Percentiles rank a stretch among this genome's conserved stretches.
These are phyloP conservation scores for Eurystomus gularis DNA, from an alignment of 2,113 vertebrate species.

Conservation along the genomic window DNA sequence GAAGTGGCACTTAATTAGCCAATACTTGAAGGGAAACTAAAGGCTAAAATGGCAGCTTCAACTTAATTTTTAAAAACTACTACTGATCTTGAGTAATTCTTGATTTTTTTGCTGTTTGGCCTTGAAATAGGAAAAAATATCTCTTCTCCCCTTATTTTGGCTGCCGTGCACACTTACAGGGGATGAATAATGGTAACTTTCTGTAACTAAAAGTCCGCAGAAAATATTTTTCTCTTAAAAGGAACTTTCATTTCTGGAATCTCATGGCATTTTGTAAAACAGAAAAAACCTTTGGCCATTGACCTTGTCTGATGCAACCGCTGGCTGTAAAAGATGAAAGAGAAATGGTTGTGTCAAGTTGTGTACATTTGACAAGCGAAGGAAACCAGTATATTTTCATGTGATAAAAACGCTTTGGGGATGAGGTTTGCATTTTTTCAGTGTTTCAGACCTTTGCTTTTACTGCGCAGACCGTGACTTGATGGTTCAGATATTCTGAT, in stretches of 20 bases:
- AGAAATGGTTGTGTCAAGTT: constrained; percentile 11
- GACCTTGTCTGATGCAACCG: constrained; percentile 15
- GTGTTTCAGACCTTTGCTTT: neutral
- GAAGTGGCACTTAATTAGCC: neutral
- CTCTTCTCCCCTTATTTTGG: neutral
- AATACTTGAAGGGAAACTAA: neutral
- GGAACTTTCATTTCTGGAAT: neutral
- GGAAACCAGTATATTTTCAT: constrained; percentile 30
- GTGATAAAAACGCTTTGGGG: constrained; percentile 18
- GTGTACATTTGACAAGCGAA: constrained; percentile 41
- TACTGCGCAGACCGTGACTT: neutral
- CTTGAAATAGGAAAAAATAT: neutral
- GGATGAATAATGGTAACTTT: neutral
- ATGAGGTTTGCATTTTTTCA: neutral
- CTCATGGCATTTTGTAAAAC: constrained; percentile 1
- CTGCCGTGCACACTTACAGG: neutral
- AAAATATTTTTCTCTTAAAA: neutral
- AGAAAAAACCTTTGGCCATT: neutral
- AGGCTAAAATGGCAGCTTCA: neutral
- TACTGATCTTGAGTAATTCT: neutral
- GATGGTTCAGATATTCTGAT: neutral
- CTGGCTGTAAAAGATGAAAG: constrained; percentile 35
- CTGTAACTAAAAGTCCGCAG: neutral
- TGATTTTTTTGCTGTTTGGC: neutral
- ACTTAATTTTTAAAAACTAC: neutral